A percentile compares a stretch with the other conserved stretches of the same genome.
phyloP scores from a whole-genome alignment of 2,797 vertebrate species.

The Tadarida brasiliensis region DNA sequence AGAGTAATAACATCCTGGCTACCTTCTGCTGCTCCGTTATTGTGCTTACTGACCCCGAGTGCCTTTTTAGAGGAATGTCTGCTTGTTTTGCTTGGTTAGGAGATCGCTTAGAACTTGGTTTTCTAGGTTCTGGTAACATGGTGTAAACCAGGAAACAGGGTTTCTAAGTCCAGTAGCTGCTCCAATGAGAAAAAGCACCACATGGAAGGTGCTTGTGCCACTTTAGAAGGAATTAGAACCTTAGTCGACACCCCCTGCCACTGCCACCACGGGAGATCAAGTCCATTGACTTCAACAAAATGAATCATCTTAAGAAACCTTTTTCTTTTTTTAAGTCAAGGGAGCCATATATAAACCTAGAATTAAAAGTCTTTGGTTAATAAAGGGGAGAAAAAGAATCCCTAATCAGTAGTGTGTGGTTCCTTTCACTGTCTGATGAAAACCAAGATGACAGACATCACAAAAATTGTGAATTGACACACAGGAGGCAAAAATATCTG shows the following conservation, averaged over 20 bases:
- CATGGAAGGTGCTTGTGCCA: not conserved
- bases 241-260: not conserved
- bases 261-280: not conserved
- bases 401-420: not conserved
- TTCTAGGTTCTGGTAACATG: not conserved
- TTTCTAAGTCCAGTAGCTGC: not conserved
- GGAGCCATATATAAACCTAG: not conserved
- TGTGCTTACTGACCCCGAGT: not conserved
- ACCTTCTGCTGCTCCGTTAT: not conserved
- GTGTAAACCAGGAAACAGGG: not conserved
- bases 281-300: not conserved
- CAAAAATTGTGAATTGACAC: slow-evolving; percentile 22
- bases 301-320: not conserved
- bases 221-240: not conserved
- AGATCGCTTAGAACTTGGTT: not conserved
- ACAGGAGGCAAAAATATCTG: not conserved
- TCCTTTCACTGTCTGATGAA: slow-evolving; percentile 16
- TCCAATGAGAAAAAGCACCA: not conserved
- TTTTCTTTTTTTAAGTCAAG: not conserved
- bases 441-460: slow-evolving; percentile 21
- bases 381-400: not conserved
- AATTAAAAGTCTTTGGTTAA: not conserved
- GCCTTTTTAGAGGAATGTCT: not conserved
- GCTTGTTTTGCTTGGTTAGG: not conserved
- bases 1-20: not conserved